Evolutionary conservation across 1,140 invertebrate genomes (phyloP).

Genomic region (Drosophila nikananu): DNA sequence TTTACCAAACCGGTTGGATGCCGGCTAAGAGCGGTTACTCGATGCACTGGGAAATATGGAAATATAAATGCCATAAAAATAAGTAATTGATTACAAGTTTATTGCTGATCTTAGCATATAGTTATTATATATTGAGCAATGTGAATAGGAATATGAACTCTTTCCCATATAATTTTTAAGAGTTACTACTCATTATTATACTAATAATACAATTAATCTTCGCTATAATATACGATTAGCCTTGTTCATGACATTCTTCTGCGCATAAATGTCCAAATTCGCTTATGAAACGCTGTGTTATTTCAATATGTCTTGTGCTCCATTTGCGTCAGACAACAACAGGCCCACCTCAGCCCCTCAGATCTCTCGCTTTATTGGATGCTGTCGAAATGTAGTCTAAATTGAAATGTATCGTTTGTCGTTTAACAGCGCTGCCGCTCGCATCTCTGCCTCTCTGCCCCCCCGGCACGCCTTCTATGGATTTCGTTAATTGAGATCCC

Average conservation of each 20-base stretch:
- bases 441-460: neutral
- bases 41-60: neutral
- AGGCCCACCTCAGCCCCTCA: conserved; percentile 23
- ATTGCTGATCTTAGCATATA: no score
- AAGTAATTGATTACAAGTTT: no score
- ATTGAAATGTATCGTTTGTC: conserved; percentile 75
- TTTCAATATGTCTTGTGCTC: conserved; percentile 42
- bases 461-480: conserved; percentile 15
- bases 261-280: conserved; percentile 9
- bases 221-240: no score
- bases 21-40: neutral
- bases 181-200: neutral
- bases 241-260: neutral
- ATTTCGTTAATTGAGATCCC: conserved; percentile 40
- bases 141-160: no score
- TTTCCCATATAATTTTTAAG: no score
- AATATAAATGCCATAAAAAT: neutral
- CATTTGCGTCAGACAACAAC: conserved; percentile 58
- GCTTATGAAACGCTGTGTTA: conserved; percentile 24
- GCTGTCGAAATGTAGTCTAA: conserved; percentile 64
- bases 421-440: conserved; percentile 25
- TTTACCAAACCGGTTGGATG: conserved; percentile 2
- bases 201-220: neutral
- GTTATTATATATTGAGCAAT: no score
- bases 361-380: conserved; percentile 47